A percentile compares a stretch with the other conserved stretches of the same genome.
Evolutionary conservation across 92 coral and sea anemone species (phyloP).

Genomic region (Bergia puertoricense): DNA sequence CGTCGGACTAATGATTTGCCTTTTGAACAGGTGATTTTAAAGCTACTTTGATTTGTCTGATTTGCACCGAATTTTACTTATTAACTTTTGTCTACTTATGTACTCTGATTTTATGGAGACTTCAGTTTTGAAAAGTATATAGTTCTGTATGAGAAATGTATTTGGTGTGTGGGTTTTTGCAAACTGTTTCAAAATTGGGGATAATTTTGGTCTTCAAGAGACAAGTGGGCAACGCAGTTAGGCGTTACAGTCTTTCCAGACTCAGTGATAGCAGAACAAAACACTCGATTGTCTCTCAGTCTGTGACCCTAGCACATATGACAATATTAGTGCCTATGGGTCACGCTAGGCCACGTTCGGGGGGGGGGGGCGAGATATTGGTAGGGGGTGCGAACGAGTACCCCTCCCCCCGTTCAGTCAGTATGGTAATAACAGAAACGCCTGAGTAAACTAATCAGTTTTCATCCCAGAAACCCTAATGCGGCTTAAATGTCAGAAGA

Average conservation of each 20-base stretch:
- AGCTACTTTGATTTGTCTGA: background rate
- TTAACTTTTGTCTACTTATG: no score
- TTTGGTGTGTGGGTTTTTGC: background rate
- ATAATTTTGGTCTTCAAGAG: background rate
- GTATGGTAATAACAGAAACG: no score
- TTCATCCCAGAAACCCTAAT: background rate
- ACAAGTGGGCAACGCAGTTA: background rate
- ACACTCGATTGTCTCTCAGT: background rate
- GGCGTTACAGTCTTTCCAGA: background rate
- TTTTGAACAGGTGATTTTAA: background rate
- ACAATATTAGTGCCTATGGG: background rate
- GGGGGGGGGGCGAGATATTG: background rate
- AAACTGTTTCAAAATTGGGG: background rate
- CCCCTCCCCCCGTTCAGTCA: no score
- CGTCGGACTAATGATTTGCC: background rate
- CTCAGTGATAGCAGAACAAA: background rate
- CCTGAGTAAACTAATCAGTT: no score
- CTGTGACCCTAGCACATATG: background rate
- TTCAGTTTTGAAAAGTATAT: background rate
- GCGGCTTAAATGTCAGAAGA: background rate
- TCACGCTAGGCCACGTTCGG: background rate
- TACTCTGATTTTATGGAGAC: background rate
- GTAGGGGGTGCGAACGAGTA: no score
- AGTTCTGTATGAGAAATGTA: background rate
- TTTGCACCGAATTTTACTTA: background rate